Evolutionary conservation across 2,113 vertebrate genomes (phyloP).

Genomic region (Sigmodon hispidus): DNA sequence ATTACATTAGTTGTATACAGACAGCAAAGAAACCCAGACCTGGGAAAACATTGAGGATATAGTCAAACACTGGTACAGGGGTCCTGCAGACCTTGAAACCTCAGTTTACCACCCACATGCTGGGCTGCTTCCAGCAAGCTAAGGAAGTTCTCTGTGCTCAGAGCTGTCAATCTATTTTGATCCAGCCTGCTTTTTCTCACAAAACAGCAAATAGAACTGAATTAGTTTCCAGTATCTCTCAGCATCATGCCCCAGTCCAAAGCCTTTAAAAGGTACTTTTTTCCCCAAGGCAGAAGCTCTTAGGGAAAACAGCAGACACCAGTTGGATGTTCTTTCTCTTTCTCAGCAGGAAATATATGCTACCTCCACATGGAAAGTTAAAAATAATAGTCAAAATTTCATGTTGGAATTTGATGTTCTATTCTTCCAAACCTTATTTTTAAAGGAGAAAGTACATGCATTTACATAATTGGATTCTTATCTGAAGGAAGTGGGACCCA

Average conservation of each 20-base stretch:
- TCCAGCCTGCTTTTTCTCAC: rapidly evolving
- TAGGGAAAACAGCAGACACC: rapidly evolving
- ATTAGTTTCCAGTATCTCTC: rapidly evolving
- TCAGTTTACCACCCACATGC: rapidly evolving
- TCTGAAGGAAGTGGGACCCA: not conserved
- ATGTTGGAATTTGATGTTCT: conserved; percentile 47
- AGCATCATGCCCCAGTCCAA: rapidly evolving
- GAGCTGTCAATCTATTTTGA: rapidly evolving
- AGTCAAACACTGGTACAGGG: rapidly evolving
- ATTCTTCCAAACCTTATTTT: conserved; percentile 14
- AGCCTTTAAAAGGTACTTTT: rapidly evolving
- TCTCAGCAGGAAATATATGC: not conserved
- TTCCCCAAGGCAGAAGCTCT: rapidly evolving
- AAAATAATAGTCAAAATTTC: conserved; percentile 31
- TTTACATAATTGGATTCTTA: conserved; percentile 64
- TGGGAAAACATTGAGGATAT: rapidly evolving
- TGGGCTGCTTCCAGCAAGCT: rapidly evolving
- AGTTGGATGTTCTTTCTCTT: not conserved
- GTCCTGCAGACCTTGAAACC: rapidly evolving
- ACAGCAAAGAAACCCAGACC: rapidly evolving
- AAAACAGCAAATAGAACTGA: rapidly evolving
- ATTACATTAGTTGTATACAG: rapidly evolving
- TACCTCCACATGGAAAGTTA: not conserved
- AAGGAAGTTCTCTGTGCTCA: not conserved
- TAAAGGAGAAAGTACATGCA: not conserved